Evolutionary conservation across 2,888 invertebrate species (phyloP).

Genomic region (Eilema caniola): DNA sequence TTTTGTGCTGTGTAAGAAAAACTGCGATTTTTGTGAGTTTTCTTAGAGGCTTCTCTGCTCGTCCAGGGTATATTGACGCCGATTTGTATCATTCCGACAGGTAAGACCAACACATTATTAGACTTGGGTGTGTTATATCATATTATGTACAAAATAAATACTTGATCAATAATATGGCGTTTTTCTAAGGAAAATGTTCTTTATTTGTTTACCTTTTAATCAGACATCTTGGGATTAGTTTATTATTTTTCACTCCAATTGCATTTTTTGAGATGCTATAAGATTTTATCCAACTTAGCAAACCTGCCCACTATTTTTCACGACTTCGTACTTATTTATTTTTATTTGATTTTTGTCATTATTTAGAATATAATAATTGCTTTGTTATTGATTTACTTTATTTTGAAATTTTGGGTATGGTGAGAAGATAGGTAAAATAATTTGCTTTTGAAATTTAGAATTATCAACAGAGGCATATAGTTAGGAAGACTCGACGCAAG

Average conservation of each 20-base stretch:
- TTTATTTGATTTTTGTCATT: neutral
- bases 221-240: neutral
- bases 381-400: neutral
- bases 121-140: constrained; percentile 1
- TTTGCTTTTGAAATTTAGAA: constrained; percentile 7
- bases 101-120: constrained; percentile 62
- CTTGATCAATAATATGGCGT: constrained; percentile 16
- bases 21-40: constrained; percentile 64
- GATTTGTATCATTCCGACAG: constrained; percentile 70
- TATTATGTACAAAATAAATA: constrained; percentile 14
- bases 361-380: too few species aligned
- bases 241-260: neutral
- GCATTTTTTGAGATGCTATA: neutral
- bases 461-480: constrained; percentile 19
- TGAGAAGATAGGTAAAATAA: neutral
- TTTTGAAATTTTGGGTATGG: neutral
- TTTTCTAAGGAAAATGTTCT: constrained; percentile 14
- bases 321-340: too few species aligned
- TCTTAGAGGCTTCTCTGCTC: constrained; percentile 58
- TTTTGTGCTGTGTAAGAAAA: constrained; percentile 66
- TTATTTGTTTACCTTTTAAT: neutral
- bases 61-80: constrained; percentile 67
- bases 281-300: too few species aligned
- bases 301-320: too few species aligned
- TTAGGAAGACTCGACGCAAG: constrained; percentile 31